Evolutionary conservation across 1,140 invertebrate species (phyloP).

Genomic region (Rhopalosiphum padi): DNA sequence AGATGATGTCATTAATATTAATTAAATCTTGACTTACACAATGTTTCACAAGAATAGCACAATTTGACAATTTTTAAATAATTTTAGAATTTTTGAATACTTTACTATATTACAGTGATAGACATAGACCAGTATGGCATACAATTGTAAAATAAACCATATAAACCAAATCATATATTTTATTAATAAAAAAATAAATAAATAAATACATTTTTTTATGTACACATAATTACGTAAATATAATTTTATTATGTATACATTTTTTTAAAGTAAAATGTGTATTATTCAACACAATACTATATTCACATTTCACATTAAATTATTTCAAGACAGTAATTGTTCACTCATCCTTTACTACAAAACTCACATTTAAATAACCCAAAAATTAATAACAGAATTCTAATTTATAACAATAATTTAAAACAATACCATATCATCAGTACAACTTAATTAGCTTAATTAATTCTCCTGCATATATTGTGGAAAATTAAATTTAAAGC

Average conservation of each 20-base stretch:
- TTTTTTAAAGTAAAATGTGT: background rate
- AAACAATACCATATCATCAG: background rate
- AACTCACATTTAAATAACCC: background rate
- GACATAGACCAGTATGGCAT: background rate
- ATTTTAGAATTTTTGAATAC: background rate
- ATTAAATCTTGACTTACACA: too few species aligned
- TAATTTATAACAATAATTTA: background rate
- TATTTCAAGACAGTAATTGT: background rate
- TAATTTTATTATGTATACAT: background rate
- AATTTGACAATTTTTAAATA: background rate
- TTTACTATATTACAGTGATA: background rate
- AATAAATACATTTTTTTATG: too few species aligned
- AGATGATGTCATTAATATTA: too few species aligned
- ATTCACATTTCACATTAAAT: background rate
- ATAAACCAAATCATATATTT: background rate
- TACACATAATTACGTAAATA: too few species aligned
- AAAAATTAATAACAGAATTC: background rate
- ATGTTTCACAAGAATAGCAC: too few species aligned
- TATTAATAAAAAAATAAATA: too few species aligned
- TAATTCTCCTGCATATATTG: background rate
- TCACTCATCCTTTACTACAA: background rate
- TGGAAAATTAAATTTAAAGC: background rate
- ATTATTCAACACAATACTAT: background rate
- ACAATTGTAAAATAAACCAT: background rate
- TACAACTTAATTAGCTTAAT: background rate